phyloP scores from a whole-genome alignment of 2,888 invertebrate species.

The Synergus laeviventris region DNA sequence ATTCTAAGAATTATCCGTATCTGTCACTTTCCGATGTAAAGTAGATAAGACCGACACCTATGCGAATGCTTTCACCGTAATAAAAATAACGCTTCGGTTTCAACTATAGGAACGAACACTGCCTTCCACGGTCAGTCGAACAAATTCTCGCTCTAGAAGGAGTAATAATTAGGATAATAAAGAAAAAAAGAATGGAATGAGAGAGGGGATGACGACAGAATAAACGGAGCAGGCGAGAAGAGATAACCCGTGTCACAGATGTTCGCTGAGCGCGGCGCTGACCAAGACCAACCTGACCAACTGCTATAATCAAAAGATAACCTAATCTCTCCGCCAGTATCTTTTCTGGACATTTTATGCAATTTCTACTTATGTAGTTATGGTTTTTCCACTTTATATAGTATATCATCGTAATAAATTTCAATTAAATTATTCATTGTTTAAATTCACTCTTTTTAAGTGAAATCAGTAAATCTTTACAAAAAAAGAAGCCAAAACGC shows the following conservation, averaged over 20 bases:
- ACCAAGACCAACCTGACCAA: too few species aligned
- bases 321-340: constrained; percentile 4
- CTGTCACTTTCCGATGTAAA: not conserved
- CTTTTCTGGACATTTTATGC: not conserved
- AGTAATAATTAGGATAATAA: constrained; percentile 17
- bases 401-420: not conserved
- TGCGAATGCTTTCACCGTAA: not conserved
- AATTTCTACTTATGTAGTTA: not conserved
- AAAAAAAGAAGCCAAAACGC: not conserved
- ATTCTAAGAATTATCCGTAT: not conserved
- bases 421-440: not conserved
- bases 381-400: not conserved
- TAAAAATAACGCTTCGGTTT: constrained; percentile 13
- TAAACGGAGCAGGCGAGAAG: constrained; percentile 2
- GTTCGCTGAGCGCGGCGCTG: too few species aligned
- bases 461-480: too few species aligned
- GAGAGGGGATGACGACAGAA: constrained; percentile 21
- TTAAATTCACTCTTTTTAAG: not conserved
- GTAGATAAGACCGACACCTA: not conserved
- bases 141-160: not conserved
- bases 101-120: not conserved
- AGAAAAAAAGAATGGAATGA: constrained; percentile 35
- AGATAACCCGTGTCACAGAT: constrained; percentile 12
- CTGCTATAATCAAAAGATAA: constrained; percentile 22
- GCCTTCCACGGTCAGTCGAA: not conserved